phyloP scores from a whole-genome alignment of 2,113 vertebrate genomes.

The Oncorhynchus nerka region DNA sequence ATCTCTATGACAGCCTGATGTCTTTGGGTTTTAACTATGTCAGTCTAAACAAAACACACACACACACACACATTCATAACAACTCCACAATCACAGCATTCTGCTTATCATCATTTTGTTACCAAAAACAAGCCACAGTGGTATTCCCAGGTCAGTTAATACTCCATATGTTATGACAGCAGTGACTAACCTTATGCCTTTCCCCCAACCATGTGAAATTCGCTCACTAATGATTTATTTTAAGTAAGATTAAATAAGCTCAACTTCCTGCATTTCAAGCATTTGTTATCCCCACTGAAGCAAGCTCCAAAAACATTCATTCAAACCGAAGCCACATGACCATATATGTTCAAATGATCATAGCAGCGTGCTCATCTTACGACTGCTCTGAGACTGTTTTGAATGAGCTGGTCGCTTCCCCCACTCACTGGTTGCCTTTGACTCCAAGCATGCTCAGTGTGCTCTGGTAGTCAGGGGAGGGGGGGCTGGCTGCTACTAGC shows the following conservation, averaged over 20 bases:
- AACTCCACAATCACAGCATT: slow-evolving; percentile 51
- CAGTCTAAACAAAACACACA: background rate
- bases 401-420: slow-evolving; percentile 45
- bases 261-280: slow-evolving; percentile 42
- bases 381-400: slow-evolving; percentile 49
- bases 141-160: background rate
- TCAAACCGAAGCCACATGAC: slow-evolving; percentile 55
- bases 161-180: too few relatives aligned
- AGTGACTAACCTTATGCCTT: background rate
- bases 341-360: slow-evolving; percentile 59
- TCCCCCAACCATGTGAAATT: background rate
- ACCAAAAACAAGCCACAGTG: slow-evolving; percentile 45
- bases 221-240: too few relatives aligned
- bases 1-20: too few relatives aligned
- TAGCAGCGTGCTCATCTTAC: slow-evolving; percentile 39
- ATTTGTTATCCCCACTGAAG: slow-evolving; percentile 15
- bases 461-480: slow-evolving; percentile 39
- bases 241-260: too few relatives aligned
- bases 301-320: background rate
- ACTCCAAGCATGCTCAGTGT: slow-evolving; percentile 53
- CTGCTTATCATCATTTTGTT: slow-evolving; percentile 25
- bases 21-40: background rate
- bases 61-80: background rate
- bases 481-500: slow-evolving; percentile 42
- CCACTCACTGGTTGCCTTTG: slow-evolving; percentile 24